Evolutionary conservation across 2,888 invertebrate genomes (phyloP).

Genomic region (Phragmatobia fuliginosa): DNA sequence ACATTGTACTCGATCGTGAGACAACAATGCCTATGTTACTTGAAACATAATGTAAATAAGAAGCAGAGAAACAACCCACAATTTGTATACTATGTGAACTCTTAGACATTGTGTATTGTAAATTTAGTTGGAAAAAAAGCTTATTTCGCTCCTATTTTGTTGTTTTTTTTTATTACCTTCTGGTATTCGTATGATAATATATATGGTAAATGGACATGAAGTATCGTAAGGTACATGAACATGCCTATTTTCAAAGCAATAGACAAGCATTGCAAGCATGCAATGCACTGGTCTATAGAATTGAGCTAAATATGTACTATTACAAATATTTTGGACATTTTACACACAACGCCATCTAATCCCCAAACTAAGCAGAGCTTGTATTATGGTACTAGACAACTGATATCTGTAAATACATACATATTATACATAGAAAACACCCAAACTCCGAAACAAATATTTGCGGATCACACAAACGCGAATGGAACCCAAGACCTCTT

Average conservation of each 20-base stretch:
- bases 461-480: too few relatives aligned
- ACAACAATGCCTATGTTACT: conserved; percentile 39
- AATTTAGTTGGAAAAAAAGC: conserved; percentile 83
- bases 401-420: too few relatives aligned
- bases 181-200: not conserved
- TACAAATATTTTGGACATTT: too few relatives aligned
- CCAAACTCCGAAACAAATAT: too few relatives aligned
- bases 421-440: too few relatives aligned
- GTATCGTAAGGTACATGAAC: not conserved
- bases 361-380: too few relatives aligned
- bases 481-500: too few relatives aligned
- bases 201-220: not conserved
- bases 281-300: too few relatives aligned
- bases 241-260: not conserved
- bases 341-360: too few relatives aligned
- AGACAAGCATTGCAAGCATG: too few relatives aligned
- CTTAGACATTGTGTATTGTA: conserved; percentile 73
- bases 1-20: conserved; percentile 34
- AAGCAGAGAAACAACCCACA: conserved; percentile 61
- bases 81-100: conserved; percentile 73
- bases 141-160: conserved; percentile 74
- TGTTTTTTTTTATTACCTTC: conserved; percentile 58
- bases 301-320: too few relatives aligned
- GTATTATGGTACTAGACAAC: too few relatives aligned
- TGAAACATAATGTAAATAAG: conserved; percentile 66